Percentiles rank a stretch among this genome's conserved stretches.
Evolutionary conservation across 2,113 vertebrate genomes (phyloP).

Genomic region (Oncorhynchus mykiss): DNA sequence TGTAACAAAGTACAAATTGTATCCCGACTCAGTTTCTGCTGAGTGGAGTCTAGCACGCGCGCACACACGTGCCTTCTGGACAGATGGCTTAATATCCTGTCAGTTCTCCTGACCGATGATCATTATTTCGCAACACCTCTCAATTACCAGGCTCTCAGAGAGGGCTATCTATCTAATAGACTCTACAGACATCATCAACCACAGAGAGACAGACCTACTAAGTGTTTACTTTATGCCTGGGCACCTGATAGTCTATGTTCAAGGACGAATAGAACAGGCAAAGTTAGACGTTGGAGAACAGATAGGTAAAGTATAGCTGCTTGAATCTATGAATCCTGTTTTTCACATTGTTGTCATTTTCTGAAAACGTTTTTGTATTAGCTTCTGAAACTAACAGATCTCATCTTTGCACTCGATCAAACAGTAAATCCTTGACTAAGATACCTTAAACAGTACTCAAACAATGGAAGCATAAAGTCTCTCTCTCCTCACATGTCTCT

Average conservation of each 20-base stretch:
- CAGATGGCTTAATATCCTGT: constrained; percentile 30
- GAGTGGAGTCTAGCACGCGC: no score
- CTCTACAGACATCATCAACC: constrained; percentile 18
- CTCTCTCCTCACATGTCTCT: neutral
- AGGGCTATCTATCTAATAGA: neutral
- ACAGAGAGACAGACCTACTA: neutral
- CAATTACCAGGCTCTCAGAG: constrained; percentile 14
- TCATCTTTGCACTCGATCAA: no score
- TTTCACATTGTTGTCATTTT: neutral
- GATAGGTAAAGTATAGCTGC: neutral
- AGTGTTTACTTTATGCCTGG: neutral
- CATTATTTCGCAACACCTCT: constrained; percentile 13
- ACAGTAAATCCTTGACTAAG: no score
- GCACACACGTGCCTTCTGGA: neutral
- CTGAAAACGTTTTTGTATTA: no score
- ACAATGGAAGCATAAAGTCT: no score
- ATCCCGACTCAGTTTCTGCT: no score
- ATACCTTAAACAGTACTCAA: no score
- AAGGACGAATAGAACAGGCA: neutral
- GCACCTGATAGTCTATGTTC: neutral
- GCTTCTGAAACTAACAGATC: no score
- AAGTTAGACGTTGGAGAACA: neutral
- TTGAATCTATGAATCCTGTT: neutral
- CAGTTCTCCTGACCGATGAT: constrained; percentile 12
- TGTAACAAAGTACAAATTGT: no score